Percentiles rank a stretch among this genome's conserved stretches.
These are phyloP conservation scores for Cataglyphis hispanica DNA, from an alignment of 1,140 invertebrate species.

Conservation along the genomic window DNA sequence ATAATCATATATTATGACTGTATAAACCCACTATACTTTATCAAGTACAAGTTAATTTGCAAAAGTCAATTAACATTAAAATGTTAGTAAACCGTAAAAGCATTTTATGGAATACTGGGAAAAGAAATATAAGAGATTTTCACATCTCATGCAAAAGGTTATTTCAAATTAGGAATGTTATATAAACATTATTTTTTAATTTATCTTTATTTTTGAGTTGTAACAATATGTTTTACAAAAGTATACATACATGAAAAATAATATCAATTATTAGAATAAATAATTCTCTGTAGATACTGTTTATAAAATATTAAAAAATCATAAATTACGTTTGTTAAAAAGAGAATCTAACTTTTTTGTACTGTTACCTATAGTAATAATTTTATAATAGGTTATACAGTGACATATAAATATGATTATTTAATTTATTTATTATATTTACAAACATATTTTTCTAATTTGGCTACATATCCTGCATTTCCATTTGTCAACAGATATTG, in stretches of 20 bases:
- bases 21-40: not conserved
- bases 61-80: slow-evolving; percentile 30
- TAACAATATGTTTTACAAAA: not conserved
- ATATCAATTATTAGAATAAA: not conserved
- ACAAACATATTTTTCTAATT: not conserved
- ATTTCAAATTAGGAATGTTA: slow-evolving; percentile 24
- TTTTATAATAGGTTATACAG: not conserved
- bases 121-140: not conserved
- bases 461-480: not conserved
- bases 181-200: not conserved
- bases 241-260: not conserved
- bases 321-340: not conserved
- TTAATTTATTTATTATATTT: not conserved
- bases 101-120: not conserved
- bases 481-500: not conserved
- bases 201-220: not conserved
- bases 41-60: not conserved
- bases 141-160: not conserved
- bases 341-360: not conserved
- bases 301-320: not conserved
- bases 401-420: not conserved
- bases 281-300: not conserved
- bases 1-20: not conserved
- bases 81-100: not conserved
- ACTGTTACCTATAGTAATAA: not conserved